Evolutionary conservation across 2,797 vertebrate genomes (phyloP).

Genomic region (Knipowitschia caucasica): DNA sequence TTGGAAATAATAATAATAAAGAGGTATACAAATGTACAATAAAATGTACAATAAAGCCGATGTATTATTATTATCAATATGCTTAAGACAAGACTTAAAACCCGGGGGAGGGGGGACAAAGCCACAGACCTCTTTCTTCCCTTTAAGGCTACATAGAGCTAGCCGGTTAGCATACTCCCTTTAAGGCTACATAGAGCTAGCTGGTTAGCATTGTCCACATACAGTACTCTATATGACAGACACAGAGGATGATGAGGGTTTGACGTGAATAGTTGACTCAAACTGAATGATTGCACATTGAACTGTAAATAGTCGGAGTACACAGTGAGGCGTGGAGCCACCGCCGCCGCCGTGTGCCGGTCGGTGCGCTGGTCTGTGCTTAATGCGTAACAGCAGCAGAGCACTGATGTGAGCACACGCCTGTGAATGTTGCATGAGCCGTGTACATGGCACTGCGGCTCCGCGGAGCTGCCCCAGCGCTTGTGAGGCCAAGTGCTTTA

Average conservation of each 20-base stretch:
- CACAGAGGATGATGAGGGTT: background rate
- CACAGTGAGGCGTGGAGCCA: background rate
- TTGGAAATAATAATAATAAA: too few relatives aligned
- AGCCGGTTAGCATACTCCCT: too few relatives aligned
- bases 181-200: too few relatives aligned
- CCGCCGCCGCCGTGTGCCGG: background rate
- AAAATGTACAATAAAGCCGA: too few relatives aligned
- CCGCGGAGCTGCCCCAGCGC: slow-evolving; percentile 68
- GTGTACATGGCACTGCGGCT: slow-evolving; percentile 74
- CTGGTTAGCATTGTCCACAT: too few relatives aligned
- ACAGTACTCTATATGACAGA: too few relatives aligned
- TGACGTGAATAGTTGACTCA: background rate
- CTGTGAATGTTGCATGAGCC: slow-evolving; percentile 75
- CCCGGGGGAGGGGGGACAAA: too few relatives aligned
- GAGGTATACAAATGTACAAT: too few relatives aligned
- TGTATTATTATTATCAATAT: too few relatives aligned
- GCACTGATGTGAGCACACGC: slow-evolving; percentile 20
- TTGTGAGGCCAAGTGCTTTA: slow-evolving; percentile 77
- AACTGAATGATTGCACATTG: background rate
- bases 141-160: too few relatives aligned
- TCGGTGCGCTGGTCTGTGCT: slow-evolving; percentile 45
- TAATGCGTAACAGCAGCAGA: slow-evolving; percentile 33
- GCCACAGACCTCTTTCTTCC: too few relatives aligned
- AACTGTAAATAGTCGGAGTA: background rate
- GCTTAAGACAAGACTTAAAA: too few relatives aligned